Conservation (phyloP, 2,888 invertebrate species). For the Oasisia sp. region DNA sequence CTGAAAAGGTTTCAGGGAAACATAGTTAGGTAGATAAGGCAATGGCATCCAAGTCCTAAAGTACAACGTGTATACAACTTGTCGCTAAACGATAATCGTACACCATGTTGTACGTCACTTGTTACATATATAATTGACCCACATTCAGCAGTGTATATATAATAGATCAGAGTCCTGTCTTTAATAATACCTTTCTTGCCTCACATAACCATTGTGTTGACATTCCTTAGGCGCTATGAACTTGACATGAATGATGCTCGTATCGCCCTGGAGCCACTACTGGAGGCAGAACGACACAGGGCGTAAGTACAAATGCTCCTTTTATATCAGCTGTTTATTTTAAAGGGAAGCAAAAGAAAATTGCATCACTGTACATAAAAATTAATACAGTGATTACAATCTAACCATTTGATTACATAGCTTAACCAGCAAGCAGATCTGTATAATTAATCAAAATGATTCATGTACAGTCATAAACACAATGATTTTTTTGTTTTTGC, state of each 20-base stretch:
- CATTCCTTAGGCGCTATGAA: conserved; percentile 41
- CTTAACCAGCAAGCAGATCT: too few relatives aligned
- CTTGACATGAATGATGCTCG: conserved; percentile 83
- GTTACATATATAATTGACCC: conserved; percentile 1
- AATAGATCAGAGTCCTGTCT: background rate
- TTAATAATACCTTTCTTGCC: background rate
- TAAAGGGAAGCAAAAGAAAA: too few relatives aligned
- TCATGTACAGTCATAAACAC: too few relatives aligned
- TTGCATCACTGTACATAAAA: too few relatives aligned
- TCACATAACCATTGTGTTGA: background rate
- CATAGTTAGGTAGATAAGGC: too few relatives aligned
- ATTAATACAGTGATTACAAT: too few relatives aligned
- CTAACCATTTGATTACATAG: too few relatives aligned
- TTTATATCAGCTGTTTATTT: background rate
- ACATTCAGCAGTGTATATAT: background rate
- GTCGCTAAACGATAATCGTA: background rate
- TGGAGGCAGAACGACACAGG: conserved; percentile 86
- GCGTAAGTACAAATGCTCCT: conserved; percentile 69
- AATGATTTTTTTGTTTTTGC: too few relatives aligned
- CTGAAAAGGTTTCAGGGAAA: background rate
- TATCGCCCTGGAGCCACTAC: conserved; percentile 80
- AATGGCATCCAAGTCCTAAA: too few relatives aligned
- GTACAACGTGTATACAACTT: too few relatives aligned
- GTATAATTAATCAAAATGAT: too few relatives aligned
- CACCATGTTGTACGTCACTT: background rate